These are phyloP conservation scores for Bradysia coprophila DNA, from an alignment of 1,140 invertebrate genomes.

Conservation along the genomic window DNA sequence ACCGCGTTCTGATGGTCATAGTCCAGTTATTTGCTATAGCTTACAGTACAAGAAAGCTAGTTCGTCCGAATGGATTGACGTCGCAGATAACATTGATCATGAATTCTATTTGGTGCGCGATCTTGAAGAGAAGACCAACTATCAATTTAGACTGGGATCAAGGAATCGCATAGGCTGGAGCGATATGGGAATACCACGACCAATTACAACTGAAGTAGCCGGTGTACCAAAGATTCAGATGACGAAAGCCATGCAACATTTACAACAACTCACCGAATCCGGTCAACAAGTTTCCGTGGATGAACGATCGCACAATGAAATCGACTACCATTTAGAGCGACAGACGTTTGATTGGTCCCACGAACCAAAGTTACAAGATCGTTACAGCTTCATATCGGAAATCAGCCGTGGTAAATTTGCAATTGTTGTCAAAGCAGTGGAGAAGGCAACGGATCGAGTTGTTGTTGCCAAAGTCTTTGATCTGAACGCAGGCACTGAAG, in stretches of 20 bases:
- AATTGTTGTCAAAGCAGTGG: slow-evolving; percentile 63
- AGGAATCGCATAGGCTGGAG: slow-evolving; percentile 89
- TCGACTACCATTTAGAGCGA: slow-evolving; percentile 57
- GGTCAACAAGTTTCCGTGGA: slow-evolving; percentile 49
- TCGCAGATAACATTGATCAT: slow-evolving; percentile 78
- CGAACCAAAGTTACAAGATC: slow-evolving; percentile 40
- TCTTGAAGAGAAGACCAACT: slow-evolving; percentile 56
- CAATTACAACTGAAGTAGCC: slow-evolving; percentile 43
- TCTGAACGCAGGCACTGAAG: slow-evolving; percentile 39
- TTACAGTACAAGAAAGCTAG: slow-evolving; percentile 62
- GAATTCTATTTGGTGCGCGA: slow-evolving; percentile 76
- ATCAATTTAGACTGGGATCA: slow-evolving; percentile 77
- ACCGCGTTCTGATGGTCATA: slow-evolving; percentile 66
- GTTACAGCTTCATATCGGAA: slow-evolving; percentile 70
- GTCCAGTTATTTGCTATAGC: slow-evolving; percentile 64
- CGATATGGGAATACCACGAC: slow-evolving; percentile 53
- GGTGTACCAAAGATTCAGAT: slow-evolving; percentile 51
- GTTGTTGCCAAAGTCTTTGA: slow-evolving; percentile 67
- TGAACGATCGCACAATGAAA: slow-evolving; percentile 33
- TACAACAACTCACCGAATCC: slow-evolving; percentile 65
- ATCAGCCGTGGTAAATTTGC: slow-evolving; percentile 69
- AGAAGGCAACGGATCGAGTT: slow-evolving; percentile 47
- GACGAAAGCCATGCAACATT: slow-evolving; percentile 59
- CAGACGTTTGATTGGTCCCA: slow-evolving; percentile 52
- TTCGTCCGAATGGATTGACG: slow-evolving; percentile 66